These are phyloP conservation scores for Pogonus chalceus DNA, from an alignment of 1,140 invertebrate species.

Conservation along the genomic window DNA sequence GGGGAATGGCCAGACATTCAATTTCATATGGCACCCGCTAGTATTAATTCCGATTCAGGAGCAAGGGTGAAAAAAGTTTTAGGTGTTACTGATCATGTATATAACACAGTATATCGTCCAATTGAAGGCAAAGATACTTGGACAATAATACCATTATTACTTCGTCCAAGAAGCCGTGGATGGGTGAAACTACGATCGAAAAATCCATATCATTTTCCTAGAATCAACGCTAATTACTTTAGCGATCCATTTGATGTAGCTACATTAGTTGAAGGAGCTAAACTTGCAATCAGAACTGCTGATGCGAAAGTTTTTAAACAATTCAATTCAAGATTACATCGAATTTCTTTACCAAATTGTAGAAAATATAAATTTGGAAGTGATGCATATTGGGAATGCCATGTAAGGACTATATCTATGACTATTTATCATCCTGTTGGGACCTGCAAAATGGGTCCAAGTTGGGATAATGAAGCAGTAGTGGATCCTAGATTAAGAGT, in stretches of 20 bases:
- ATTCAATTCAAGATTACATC: constrained; percentile 66
- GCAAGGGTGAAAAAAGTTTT: constrained; percentile 62
- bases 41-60: constrained; percentile 69
- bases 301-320: constrained; percentile 69
- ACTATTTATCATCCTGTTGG: constrained; percentile 78
- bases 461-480: constrained; percentile 62
- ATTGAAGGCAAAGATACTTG: constrained; percentile 60
- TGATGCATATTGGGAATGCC: constrained; percentile 76
- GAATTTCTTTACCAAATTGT: constrained; percentile 67
- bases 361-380: constrained; percentile 57
- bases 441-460: constrained; percentile 76
- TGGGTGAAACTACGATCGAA: constrained; percentile 59
- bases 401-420: constrained; percentile 73
- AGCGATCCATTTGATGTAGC: constrained; percentile 63
- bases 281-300: constrained; percentile 58
- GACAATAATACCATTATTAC: constrained; percentile 71
- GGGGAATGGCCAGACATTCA: constrained; percentile 73
- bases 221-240: constrained; percentile 85
- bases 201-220: constrained; percentile 76
- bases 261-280: constrained; percentile 72
- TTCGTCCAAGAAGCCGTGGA: constrained; percentile 71
- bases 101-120: constrained; percentile 65
- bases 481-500: constrained; percentile 71
- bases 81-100: constrained; percentile 73
- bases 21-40: constrained; percentile 78